These are phyloP conservation scores for Peromyscus aztecus DNA, from an alignment of 2,797 vertebrate genomes.

Conservation along the genomic window DNA sequence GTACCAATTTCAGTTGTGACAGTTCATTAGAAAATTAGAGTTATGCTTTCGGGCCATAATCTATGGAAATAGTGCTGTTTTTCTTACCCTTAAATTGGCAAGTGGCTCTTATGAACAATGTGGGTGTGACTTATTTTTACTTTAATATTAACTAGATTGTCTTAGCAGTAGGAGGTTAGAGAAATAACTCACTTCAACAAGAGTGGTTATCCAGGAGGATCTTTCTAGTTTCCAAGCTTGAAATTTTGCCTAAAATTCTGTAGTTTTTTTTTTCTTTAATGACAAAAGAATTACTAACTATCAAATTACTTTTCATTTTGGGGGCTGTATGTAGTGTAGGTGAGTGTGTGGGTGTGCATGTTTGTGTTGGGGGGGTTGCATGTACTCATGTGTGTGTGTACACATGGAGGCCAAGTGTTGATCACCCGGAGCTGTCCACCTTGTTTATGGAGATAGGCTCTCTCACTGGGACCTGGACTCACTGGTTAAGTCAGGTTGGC, in stretches of 20 bases:
- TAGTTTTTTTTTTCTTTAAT: background rate
- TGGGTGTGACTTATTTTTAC: constrained; percentile 15
- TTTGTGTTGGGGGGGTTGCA: background rate
- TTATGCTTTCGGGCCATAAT: background rate
- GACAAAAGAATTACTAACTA: background rate
- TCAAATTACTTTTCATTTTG: background rate
- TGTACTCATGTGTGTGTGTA: background rate
- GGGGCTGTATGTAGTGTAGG: background rate
- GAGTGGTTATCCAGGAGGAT: background rate
- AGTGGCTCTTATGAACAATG: background rate
- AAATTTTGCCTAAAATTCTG: background rate
- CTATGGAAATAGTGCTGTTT: background rate
- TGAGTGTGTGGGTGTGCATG: background rate
- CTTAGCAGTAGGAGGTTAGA: constrained; percentile 17
- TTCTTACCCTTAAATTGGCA: background rate
- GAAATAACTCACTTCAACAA: constrained; percentile 20
- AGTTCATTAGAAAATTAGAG: background rate
- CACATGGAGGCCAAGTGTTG: too few relatives aligned
- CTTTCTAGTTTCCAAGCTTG: background rate
- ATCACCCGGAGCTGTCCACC: background rate
- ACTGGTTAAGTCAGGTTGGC: background rate
- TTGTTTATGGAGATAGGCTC: background rate
- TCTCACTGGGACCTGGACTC: background rate
- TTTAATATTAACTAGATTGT: background rate
- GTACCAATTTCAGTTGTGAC: background rate